phyloP scores from a whole-genome alignment of 2,888 invertebrate genomes.

The Acleris holmiana region DNA sequence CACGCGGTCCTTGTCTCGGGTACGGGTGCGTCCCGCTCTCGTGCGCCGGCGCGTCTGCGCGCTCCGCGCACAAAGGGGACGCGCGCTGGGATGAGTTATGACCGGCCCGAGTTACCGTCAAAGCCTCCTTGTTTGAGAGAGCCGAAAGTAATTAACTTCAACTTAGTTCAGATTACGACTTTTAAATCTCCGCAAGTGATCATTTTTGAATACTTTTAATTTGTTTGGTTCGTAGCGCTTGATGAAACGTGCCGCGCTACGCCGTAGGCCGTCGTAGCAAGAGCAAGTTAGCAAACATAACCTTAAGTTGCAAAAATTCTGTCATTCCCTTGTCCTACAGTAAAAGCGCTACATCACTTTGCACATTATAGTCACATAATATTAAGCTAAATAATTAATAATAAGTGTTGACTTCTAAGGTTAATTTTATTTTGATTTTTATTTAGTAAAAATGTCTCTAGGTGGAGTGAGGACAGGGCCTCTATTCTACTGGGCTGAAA shows the following conservation, averaged over 20 bases:
- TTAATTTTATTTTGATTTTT: no score
- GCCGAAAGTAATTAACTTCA: conserved; percentile 79
- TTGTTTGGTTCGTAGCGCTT: conserved; percentile 47
- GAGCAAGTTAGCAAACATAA: neutral
- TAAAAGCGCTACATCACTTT: no score
- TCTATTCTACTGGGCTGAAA: no score
- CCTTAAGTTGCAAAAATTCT: no score
- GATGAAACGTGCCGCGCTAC: conserved; percentile 48
- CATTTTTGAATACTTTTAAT: conserved; percentile 34
- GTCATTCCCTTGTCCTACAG: no score
- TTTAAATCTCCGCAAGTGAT: conserved; percentile 44
- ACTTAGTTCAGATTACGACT: conserved; percentile 74
- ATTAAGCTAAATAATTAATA: no score
- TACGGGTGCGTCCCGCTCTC: conserved; percentile 53
- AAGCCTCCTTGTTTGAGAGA: conserved; percentile 77
- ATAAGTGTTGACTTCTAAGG: no score
- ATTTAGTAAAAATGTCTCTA: no score
- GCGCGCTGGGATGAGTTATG: conserved; percentile 72
- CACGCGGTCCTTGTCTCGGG: conserved; percentile 47
- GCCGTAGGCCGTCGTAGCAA: conserved; percentile 46
- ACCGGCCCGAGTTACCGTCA: conserved; percentile 73
- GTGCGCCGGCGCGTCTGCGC: conserved; percentile 79
- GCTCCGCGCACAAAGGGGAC: conserved; percentile 65
- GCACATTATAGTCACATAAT: no score
- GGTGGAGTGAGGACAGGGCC: no score